These are phyloP conservation scores for Psittacula echo DNA, from an alignment of 2,797 vertebrate species.

Conservation along the genomic window DNA sequence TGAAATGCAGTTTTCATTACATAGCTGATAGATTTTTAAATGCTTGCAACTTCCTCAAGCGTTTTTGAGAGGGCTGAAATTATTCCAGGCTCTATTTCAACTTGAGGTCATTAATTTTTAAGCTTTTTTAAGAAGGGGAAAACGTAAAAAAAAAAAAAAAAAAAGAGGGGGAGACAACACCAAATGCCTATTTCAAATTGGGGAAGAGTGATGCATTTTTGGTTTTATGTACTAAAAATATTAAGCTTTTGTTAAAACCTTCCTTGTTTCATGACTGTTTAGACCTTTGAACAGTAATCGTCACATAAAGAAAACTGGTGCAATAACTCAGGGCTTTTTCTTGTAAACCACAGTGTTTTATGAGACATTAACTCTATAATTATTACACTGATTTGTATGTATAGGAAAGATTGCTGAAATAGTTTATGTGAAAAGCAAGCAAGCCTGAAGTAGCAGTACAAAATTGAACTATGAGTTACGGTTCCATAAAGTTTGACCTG, in stretches of 20 bases:
- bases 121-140: neutral
- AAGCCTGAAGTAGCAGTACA: neutral
- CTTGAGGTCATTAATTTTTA: neutral
- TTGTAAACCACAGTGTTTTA: neutral
- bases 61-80: neutral
- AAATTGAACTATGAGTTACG: neutral
- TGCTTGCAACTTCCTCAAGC: constrained; percentile 4
- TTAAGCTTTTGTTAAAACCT: neutral
- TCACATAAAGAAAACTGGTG: neutral
- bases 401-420: neutral
- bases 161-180: neutral
- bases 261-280: neutral
- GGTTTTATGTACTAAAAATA: neutral
- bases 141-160: no score
- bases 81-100: neutral
- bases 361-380: neutral
- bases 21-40: constrained; percentile 41
- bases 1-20: constrained; percentile 53
- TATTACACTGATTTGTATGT: constrained; percentile 11
- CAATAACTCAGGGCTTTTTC: neutral
- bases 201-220: neutral
- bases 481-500: neutral
- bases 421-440: neutral
- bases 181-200: neutral
- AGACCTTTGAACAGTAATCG: neutral